These are phyloP conservation scores for Magallana ariakensis DNA, from an alignment of 1,140 invertebrate species.

Conservation along the genomic window DNA sequence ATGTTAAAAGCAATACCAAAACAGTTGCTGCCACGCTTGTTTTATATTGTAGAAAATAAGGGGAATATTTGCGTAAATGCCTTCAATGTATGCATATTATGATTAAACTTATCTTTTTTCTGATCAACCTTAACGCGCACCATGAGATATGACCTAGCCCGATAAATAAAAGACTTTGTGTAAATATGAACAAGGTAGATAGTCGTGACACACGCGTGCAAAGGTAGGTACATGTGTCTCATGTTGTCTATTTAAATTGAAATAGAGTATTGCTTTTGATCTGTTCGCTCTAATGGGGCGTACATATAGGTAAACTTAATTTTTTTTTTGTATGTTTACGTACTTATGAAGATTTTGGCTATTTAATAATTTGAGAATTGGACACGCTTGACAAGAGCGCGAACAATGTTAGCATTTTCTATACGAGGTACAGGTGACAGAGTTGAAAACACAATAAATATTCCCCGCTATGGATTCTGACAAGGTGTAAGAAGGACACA, in stretches of 20 bases:
- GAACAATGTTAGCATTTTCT: background rate
- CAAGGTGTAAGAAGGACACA: background rate
- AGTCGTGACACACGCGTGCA: background rate
- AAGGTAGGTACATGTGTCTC: background rate
- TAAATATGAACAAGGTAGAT: slow-evolving; percentile 3
- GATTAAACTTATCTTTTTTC: background rate
- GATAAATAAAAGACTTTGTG: background rate
- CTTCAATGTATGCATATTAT: too few relatives aligned
- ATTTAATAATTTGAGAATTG: background rate
- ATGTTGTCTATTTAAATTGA: too few relatives aligned
- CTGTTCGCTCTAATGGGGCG: background rate
- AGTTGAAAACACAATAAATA: background rate
- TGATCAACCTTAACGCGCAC: background rate
- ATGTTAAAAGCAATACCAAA: too few relatives aligned
- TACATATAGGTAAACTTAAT: too few relatives aligned
- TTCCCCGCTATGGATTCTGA: background rate
- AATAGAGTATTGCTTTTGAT: background rate
- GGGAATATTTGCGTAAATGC: too few relatives aligned
- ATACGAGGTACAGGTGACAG: background rate
- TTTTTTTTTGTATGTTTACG: too few relatives aligned
- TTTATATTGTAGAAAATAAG: too few relatives aligned
- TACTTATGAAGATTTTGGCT: background rate
- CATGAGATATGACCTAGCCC: background rate
- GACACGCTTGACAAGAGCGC: background rate
- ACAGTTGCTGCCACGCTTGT: too few relatives aligned